A percentile compares a stretch with the other conserved stretches of the same genome.
Conservation (phyloP, 2,797 vertebrate genomes). For the Anguilla obscura region DNA sequence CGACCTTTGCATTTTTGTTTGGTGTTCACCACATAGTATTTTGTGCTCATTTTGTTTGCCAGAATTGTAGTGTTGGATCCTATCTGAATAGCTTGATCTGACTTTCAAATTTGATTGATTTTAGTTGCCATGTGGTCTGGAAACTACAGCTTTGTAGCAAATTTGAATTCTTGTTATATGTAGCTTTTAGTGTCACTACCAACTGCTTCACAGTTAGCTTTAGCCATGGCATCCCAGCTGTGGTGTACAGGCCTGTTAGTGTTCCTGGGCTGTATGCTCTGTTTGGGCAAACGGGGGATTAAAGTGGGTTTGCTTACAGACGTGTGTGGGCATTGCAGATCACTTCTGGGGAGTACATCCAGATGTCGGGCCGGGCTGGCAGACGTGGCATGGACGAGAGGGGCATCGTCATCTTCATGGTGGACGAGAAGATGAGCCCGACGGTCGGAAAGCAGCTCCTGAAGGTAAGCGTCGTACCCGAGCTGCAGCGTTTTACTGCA, state of each 20-base stretch:
- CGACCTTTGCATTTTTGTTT: not conserved
- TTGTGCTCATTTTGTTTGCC: not conserved
- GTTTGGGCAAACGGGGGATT: not conserved
- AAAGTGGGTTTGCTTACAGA: not conserved
- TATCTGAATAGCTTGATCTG: not conserved
- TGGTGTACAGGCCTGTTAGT: not conserved
- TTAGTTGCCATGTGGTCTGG: not conserved
- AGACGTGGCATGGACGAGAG: conserved; percentile 87
- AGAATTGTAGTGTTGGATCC: not conserved
- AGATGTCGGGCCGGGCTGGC: conserved; percentile 84
- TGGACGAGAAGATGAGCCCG: conserved; percentile 98
- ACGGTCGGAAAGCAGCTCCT: conserved; percentile 93
- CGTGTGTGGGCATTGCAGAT: conserved; percentile 70
- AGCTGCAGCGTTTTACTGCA: not conserved
- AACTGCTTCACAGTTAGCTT: not conserved
- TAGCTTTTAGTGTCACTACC: not conserved
- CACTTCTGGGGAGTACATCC: conserved; percentile 97
- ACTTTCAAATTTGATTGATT: not conserved
- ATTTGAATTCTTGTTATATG: not conserved
- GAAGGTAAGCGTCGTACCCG: conserved; percentile 75
- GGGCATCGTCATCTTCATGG: conserved; percentile 98
- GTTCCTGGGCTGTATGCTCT: not conserved
- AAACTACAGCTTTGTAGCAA: not conserved
- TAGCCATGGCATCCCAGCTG: not conserved
- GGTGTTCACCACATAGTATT: not conserved